phyloP scores from a whole-genome alignment of 2,888 invertebrate genomes.

The Merodon equestris region DNA sequence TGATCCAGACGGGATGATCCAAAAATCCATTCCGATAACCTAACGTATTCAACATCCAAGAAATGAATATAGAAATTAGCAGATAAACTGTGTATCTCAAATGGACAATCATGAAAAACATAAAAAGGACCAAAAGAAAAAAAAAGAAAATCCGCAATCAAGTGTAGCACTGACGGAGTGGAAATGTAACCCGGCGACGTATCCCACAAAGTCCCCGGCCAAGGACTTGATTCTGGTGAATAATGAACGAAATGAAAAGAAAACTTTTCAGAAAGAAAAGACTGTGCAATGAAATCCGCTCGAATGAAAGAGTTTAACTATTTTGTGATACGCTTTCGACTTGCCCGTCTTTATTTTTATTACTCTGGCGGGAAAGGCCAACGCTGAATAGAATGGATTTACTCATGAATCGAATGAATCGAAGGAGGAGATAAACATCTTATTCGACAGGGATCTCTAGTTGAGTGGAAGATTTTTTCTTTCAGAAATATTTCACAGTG shows the following conservation, averaged over 20 bases:
- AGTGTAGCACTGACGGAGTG: slow-evolving; percentile 15
- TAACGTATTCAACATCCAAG: too few species aligned
- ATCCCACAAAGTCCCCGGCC: too few species aligned
- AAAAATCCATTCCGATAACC: too few species aligned
- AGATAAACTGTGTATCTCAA: slow-evolving; percentile 7
- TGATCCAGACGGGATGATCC: too few species aligned
- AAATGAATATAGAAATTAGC: slow-evolving; percentile 12
- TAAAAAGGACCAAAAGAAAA: not conserved
- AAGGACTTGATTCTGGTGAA: not conserved
- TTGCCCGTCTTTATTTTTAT: too few species aligned
- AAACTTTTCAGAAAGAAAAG: slow-evolving; percentile 15
- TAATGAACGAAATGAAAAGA: not conserved
- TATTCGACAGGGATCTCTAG: too few species aligned
- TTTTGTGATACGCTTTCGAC: slow-evolving; percentile 14
- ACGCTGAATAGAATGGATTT: too few species aligned
- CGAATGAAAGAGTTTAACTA: slow-evolving; percentile 63
- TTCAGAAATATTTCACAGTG: too few species aligned
- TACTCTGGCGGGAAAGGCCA: too few species aligned
- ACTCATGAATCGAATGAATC: too few species aligned
- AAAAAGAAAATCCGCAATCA: slow-evolving; percentile 19
- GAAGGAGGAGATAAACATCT: too few species aligned
- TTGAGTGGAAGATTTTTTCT: too few species aligned
- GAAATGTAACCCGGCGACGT: not conserved
- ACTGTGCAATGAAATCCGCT: slow-evolving; percentile 48
- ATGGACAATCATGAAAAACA: not conserved